These are phyloP conservation scores for Calypte anna DNA, from an alignment of 2,113 vertebrate species.

Conservation along the genomic window DNA sequence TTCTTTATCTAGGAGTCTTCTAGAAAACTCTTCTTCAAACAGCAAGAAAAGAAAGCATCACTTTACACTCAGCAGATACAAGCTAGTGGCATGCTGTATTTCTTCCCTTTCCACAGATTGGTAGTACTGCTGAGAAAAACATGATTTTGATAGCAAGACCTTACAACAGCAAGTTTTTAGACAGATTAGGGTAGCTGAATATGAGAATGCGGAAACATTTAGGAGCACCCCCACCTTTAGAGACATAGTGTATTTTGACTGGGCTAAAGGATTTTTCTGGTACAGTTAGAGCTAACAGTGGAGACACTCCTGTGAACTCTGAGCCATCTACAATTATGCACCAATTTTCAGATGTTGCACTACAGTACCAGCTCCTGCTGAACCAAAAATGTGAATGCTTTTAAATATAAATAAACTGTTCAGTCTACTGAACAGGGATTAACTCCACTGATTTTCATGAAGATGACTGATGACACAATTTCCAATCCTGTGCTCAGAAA, in stretches of 20 bases:
- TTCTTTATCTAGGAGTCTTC: neutral
- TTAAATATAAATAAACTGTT: conserved; percentile 43
- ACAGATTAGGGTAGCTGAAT: neutral
- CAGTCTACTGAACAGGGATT: conserved; percentile 13
- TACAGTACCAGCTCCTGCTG: neutral
- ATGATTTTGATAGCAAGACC: neutral
- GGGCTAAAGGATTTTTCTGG: neutral
- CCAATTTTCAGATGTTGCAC: conserved; percentile 3
- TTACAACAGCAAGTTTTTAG: neutral
- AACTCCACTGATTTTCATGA: neutral
- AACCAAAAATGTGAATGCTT: conserved; percentile 8
- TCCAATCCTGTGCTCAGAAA: neutral
- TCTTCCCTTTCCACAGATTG: neutral
- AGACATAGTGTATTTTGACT: neutral
- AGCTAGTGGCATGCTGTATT: neutral
- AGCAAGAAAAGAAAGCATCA: neutral
- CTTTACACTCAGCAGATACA: neutral
- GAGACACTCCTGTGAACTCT: neutral
- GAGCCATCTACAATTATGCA: neutral
- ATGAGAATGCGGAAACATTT: neutral
- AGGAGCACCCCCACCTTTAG: neutral
- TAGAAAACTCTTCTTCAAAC: neutral
- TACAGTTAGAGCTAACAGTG: neutral
- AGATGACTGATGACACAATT: conserved; percentile 8
- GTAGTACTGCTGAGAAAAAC: neutral